Evolutionary conservation across 2,797 vertebrate genomes (phyloP), one percentile per base, ranked within the genome.

Genomic region (Hippoglossus hippoglossus): DNA sequence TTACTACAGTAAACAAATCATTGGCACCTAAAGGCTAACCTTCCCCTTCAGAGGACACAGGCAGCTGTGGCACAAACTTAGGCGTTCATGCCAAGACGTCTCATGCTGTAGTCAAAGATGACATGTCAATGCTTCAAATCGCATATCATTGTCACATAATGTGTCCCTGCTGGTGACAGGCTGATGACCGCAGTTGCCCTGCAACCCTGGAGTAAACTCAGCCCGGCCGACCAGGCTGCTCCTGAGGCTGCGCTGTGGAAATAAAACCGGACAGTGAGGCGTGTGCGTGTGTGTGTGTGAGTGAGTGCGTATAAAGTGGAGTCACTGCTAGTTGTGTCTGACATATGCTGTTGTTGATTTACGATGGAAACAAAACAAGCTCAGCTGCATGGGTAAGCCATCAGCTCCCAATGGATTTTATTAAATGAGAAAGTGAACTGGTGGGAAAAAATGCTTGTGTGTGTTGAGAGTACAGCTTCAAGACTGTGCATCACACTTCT

Each of bases 91-190:
- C 80, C 87, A 86, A 87, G 85, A 89, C 64, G 53, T 61, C 73
- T 84, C 81, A 68, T 77, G 86, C 78, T 87, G 56, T 63, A 67
- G 82, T 88, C 77, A 80, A 80, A 88, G 74, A 84, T 91, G 90
- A 90, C 90, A 88, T 75, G 68, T 79, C 66, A 56, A 78, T 77
- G 75, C 84, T 72, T 85, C 86, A 84, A 84, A 87, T 75, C 85
- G 80, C 83, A 82, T 90, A 86, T 89, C 83, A 85, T 82, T 85
- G 92, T 91, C 90, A 89, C 81, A 67, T 84, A 84, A 81, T 46
- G 41, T 86, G 81, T 89, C 86, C 81, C 82, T 84, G 80, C 65
- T 77, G 85, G 86, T 85, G 84, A 88, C 85, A 87, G 82, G 61
- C 62, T 82, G 80, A 87, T 81, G 82, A 90, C 81, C 75, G 68